phyloP scores from a whole-genome alignment of 2,113 vertebrate genomes.

The Labeo rohita region DNA sequence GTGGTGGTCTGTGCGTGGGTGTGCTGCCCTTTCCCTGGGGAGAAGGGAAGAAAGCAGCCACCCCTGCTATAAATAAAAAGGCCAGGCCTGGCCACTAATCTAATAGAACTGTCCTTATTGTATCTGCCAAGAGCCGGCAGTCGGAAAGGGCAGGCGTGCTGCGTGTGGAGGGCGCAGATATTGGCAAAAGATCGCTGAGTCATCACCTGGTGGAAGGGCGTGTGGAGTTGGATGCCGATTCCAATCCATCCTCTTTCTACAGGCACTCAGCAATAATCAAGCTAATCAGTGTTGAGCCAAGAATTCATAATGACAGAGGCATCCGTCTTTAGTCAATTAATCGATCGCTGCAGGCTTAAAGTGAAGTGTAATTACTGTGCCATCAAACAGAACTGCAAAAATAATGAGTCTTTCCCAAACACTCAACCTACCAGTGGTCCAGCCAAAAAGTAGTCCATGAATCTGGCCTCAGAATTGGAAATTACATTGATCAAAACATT shows the following conservation, averaged over 20 bases:
- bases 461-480: background rate
- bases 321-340: background rate
- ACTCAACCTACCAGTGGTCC: background rate
- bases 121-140: constrained; percentile 39
- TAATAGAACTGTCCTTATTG: constrained; percentile 50
- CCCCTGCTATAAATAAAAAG: constrained; percentile 54
- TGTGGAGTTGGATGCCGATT: constrained; percentile 4
- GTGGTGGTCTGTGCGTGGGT: constrained; percentile 13
- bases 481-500: background rate
- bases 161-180: constrained; percentile 4
- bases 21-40: constrained; percentile 57
- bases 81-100: constrained; percentile 31
- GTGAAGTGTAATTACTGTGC: background rate
- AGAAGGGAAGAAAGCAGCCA: constrained; percentile 65
- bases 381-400: constrained; percentile 11
- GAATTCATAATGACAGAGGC: constrained; percentile 13
- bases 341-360: background rate
- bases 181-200: constrained; percentile 40
- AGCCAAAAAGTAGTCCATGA: background rate
- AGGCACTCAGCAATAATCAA: constrained; percentile 4
- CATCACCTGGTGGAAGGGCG: constrained; percentile 36
- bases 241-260: background rate
- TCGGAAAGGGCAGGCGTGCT: constrained; percentile 32
- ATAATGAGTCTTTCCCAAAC: background rate
- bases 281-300: background rate